Conservation (phyloP, 2,797 vertebrate genomes). For the Epinephelus coioides region DNA sequence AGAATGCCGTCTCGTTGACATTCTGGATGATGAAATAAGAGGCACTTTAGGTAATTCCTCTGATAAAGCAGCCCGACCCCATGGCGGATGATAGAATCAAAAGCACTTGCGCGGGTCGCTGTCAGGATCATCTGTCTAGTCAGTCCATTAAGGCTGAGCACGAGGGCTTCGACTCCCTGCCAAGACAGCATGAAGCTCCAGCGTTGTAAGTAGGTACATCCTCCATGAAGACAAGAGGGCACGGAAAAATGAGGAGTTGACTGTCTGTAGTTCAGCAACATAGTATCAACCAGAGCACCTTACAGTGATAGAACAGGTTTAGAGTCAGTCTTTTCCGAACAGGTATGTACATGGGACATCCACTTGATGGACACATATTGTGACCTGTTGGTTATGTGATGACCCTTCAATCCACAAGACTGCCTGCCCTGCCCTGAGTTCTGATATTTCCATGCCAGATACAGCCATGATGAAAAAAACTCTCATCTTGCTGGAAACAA, state of each 20-base stretch:
- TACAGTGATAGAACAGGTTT: neutral
- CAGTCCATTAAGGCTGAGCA: slow-evolving; percentile 81
- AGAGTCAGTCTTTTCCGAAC: neutral
- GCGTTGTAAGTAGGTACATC: slow-evolving; percentile 45
- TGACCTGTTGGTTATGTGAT: slow-evolving; percentile 5
- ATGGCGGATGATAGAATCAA: slow-evolving; percentile 92
- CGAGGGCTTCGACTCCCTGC: slow-evolving; percentile 61
- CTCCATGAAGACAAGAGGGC: slow-evolving; percentile 18
- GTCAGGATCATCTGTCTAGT: slow-evolving; percentile 92
- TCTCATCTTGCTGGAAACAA: neutral
- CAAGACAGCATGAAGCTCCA: slow-evolving; percentile 60
- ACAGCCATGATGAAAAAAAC: neutral
- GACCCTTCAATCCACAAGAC: neutral
- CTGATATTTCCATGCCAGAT: too few species aligned
- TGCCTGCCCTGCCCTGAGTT: neutral
- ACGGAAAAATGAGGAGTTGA: slow-evolving; percentile 7
- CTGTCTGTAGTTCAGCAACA: slow-evolving; percentile 14
- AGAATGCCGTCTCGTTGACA: slow-evolving; percentile 90
- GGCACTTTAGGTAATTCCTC: slow-evolving; percentile 97
- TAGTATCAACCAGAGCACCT: neutral
- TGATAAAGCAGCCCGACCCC: slow-evolving; percentile 93
- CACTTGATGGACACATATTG: slow-evolving; percentile 11
- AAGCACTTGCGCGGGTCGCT: slow-evolving; percentile 90
- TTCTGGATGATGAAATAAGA: slow-evolving; percentile 97
- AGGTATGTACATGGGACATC: neutral